Base-by-base conservation (phyloP, 2,797 vertebrate species). In the Brachymystax lenok region DNA sequence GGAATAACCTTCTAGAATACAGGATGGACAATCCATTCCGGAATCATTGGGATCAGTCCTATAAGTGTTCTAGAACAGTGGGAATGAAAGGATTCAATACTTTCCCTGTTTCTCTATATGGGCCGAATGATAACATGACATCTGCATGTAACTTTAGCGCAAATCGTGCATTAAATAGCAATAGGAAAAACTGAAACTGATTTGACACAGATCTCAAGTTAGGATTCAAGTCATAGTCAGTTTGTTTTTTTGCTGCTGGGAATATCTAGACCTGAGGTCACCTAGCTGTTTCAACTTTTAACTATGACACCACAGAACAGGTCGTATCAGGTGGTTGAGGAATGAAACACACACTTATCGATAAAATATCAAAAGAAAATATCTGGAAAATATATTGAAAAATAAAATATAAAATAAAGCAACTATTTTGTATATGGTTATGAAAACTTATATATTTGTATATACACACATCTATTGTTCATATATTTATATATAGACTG, bases 371-470 rank as follows among this genome's bases (percentile, higher is more conserved):
- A 59, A 84, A 83, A 80, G 78, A 79, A 85, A 82, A 71, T 70
- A 78, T 76, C 76, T 75, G 35, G 40, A 46, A 46, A 46, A 46
- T 46, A 46, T 46, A 46, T 46, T 46, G 88, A 87, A 84, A 90
- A 90, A 81, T 71, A 86, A 86, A 91, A 89, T 85, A 91, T 83
- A 88, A 89, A 93, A 92, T 91, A 93, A 92, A 93, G 91, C 91
- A 91, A 91, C 84, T 91, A 92, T 91, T 91, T 88, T 88, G 89
- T 84, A 90, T 93, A 90, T 86, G 92, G 88, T 88, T 85, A 90
- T 90, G 90, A 91, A 94, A 91, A 92, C 87, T 88, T 92, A 89
- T 88, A 92, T 92, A 91, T 89, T 87, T 91, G 40, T 80, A 73
- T 80, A 46, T 12, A 87, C 86, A 89, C 77, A 87, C 89, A 87